phyloP scores from a whole-genome alignment of 2,888 invertebrate genomes.

The Lysandra coridon region DNA sequence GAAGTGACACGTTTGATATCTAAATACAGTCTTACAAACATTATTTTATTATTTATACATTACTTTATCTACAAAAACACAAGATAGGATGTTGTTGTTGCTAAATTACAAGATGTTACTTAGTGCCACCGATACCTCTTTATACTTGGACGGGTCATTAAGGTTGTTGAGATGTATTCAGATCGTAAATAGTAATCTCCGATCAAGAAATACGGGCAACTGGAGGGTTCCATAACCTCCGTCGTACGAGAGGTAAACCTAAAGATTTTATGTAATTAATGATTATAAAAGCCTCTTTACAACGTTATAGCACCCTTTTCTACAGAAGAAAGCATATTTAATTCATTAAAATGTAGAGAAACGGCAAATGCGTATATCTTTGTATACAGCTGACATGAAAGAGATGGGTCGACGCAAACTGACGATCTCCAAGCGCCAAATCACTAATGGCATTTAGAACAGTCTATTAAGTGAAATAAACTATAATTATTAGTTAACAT shows the following conservation, averaged over 20 bases:
- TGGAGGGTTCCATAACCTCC: conserved; percentile 75
- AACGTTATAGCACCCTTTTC: conserved; percentile 48
- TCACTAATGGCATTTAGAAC: conserved; percentile 47
- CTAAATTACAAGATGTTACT: conserved; percentile 47
- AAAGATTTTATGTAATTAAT: conserved; percentile 60
- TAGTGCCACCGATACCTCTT: conserved; percentile 59
- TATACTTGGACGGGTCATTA: conserved; percentile 70
- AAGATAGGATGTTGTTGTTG: conserved; percentile 56
- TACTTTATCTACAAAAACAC: conserved; percentile 65
- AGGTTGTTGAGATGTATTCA: conserved; percentile 64
- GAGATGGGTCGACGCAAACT: conserved; percentile 68
- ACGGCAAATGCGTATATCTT: conserved; percentile 76
- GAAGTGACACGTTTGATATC: conserved; percentile 28
- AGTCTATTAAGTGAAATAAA: conserved; percentile 46
- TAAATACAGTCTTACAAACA: conserved; percentile 26
- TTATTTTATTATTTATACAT: conserved; percentile 44
- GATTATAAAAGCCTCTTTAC: conserved; percentile 46
- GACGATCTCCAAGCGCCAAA: conserved; percentile 67
- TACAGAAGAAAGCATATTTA: conserved; percentile 60
- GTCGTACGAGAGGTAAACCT: conserved; percentile 67
- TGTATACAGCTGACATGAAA: conserved; percentile 78
- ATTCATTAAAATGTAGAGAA: conserved; percentile 68
- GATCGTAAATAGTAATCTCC: conserved; percentile 66
- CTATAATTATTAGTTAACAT: conserved; percentile 48
- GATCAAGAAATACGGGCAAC: conserved; percentile 67